Evolutionary conservation across 2,113 vertebrate species (phyloP).

Genomic region (Edolisoma coerulescens): DNA sequence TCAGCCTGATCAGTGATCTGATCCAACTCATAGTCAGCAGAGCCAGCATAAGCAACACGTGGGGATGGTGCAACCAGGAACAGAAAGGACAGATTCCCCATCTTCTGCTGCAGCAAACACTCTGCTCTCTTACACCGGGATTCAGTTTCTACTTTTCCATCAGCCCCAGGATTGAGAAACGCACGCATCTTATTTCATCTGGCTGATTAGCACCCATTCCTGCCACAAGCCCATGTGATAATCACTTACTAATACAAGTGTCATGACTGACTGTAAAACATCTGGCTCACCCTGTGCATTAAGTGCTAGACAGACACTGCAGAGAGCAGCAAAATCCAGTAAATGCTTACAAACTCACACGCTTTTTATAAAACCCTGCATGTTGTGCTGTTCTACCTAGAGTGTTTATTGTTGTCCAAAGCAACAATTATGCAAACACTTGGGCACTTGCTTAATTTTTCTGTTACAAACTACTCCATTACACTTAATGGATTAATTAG

Average conservation of each 20-base stretch:
- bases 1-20: background rate
- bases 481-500: conserved; percentile 5
- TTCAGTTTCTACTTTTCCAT: background rate
- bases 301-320: background rate
- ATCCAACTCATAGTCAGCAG: background rate
- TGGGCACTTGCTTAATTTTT: conserved; percentile 4
- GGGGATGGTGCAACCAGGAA: background rate
- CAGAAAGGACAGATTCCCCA: background rate
- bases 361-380: background rate
- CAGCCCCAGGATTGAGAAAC: background rate
- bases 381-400: background rate
- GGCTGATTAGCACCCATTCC: background rate
- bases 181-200: background rate
- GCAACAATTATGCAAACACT: background rate
- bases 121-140: background rate
- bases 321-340: background rate
- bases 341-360: background rate
- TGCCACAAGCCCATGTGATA: background rate
- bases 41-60: fast-evolving
- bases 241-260: background rate
- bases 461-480: conserved; percentile 11
- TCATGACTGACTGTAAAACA: background rate
- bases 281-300: background rate
- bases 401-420: background rate
- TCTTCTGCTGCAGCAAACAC: background rate